Evolutionary conservation across 2,113 vertebrate genomes (phyloP), one percentile per base, ranked within the genome.

Genomic region (Colinus virginianus): DNA sequence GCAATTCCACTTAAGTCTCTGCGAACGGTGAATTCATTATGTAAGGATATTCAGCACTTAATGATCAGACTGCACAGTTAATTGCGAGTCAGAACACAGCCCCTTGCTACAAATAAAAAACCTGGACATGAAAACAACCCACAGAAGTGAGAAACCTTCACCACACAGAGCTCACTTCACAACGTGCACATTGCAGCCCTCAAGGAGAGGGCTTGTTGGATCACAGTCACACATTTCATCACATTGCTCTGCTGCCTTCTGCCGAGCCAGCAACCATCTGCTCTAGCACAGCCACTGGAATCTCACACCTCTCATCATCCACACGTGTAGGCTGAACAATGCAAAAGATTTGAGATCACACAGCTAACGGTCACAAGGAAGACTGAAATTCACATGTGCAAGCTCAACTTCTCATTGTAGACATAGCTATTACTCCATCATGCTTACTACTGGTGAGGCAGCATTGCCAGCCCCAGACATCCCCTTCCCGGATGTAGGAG

Each of bases 361-460:
- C 2, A 61, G 10, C 25, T 66, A 32, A 46, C 19, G 53, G 10
- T 40, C 32, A 68, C 7, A 43, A 6, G 0, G 32, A 79, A 90
- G 38, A 15, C 67, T 62, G 58, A 90, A 84, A 79, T 59, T 28
- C 71, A 68, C 58, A 40, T 6, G 6, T 5, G 46, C 22, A 78
- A 32, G n/a, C 0, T 2, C 20, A 11, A 7, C 12, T 66, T 53
- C 53, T 70, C 19, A 46, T 55, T 21, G 32, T 1, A 43, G 1
- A 28, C 8, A n/a, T 66, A 83, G 34, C 34, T 30, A 40, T 25
- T 30, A 2, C 3, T 23, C 34, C 2, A 38, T 16, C 48, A 26
- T 5, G 2, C 15, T 78, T 10, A 15, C 0, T 0, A 28, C 6
- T 51, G 49, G 16, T 2, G 4, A 75, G 48, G n/a, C 28, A 49